Base-by-base conservation (phyloP, 2,797 vertebrate genomes). In the Odontamblyopus lacepedii region DNA sequence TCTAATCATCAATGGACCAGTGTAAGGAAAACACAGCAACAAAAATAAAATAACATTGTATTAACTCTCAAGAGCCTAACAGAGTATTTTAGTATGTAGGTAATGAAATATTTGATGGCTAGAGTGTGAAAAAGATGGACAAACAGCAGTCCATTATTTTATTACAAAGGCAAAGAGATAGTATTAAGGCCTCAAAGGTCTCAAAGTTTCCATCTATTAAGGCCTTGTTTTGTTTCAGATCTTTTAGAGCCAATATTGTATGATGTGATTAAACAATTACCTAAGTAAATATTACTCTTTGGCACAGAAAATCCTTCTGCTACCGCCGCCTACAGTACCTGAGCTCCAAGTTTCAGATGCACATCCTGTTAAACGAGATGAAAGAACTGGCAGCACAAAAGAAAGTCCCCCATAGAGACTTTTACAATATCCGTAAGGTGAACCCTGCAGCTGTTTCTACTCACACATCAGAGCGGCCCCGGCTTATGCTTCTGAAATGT, bases 321-420 rank as follows among this genome's bases (percentile, higher is more conserved):
- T 99, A 99, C 87, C 96, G 98, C 3, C 96, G 97, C 26, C 92
- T 98, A 50, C 98, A 99, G 90, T 99, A 97, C 84, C 92, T 99
- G 74, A 98, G 97, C 92, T 98, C 97, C 57, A 98, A 98, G 83
- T 99, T 98, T 89, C 97, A 99, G 93, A 99, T 99, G 98, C 98
- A 98, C 0, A 95, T 98, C 73, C 94, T 99, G 68, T 94, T 99
- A 74, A 99, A 99, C 0, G 98, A 99, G 92, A 96, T 99, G 97
- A 99, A 99, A 89, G 97, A 99, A 85, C 78, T 99, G 85, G 97
- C 96, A 0, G 95, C 97, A 16, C 98, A 99, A 93, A 99, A 99
- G 93, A 96, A 96, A 83, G 97, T 99, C 44, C 98, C 97, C 0
- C 98, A 99, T 78, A 91, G 98, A 0, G 98, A 99, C 83, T 99